Conservation (phyloP, 2,797 vertebrate genomes). For the Neosalanx taihuensis region DNA sequence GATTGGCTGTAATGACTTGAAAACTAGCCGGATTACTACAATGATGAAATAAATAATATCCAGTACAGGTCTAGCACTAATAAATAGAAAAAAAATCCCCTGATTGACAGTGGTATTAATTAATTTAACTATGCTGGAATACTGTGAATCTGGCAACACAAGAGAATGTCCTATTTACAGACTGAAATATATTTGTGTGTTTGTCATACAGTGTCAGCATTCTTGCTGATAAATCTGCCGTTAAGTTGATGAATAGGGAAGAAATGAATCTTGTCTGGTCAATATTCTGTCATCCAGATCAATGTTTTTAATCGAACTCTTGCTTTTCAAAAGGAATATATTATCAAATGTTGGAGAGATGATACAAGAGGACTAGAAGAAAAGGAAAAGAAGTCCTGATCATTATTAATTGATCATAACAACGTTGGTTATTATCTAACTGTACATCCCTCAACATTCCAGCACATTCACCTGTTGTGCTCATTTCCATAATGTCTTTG, state of each 20-base stretch:
- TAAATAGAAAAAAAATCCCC: too few relatives aligned
- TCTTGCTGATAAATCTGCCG: slow-evolving; percentile 21
- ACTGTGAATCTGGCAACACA: too few relatives aligned
- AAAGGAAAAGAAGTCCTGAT: background rate
- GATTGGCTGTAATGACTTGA: too few relatives aligned
- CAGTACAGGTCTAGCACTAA: too few relatives aligned
- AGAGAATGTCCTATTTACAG: background rate
- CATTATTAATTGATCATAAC: too few relatives aligned
- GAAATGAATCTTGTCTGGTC: slow-evolving; percentile 43
- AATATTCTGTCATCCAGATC: slow-evolving; percentile 34
- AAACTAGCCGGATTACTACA: too few relatives aligned
- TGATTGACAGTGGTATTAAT: too few relatives aligned
- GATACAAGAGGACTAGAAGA: background rate
- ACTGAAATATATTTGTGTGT: slow-evolving; percentile 33
- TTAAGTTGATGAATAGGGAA: slow-evolving; percentile 12
- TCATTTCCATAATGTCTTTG: slow-evolving; percentile 31
- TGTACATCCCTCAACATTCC: background rate
- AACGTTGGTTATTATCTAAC: background rate
- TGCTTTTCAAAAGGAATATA: slow-evolving; percentile 14
- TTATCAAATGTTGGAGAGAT: background rate
- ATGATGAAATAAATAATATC: too few relatives aligned
- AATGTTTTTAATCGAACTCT: slow-evolving; percentile 26
- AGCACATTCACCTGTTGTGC: slow-evolving; percentile 8
- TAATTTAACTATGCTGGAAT: too few relatives aligned
- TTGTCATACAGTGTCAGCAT: slow-evolving; percentile 28